Base-by-base conservation (phyloP, 2,888 invertebrate genomes). In the Catocala fraxini region DNA sequence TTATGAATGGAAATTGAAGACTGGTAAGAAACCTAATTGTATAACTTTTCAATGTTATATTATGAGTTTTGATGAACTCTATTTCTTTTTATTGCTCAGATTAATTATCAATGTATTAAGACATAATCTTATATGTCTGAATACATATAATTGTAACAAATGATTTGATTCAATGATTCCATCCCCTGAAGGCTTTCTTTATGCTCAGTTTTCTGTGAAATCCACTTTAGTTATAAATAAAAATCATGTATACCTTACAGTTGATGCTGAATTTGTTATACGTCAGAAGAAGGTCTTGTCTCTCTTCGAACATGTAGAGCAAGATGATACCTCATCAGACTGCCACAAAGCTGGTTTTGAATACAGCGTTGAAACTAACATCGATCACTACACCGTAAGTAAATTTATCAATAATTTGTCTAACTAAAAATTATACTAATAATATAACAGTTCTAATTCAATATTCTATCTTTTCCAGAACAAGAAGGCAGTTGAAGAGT, bases 221-320 rank as follows among this genome's bases (percentile, higher is more conserved):
- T n/a, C 0, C 41, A 5, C 11, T 0, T 13, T 2, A 48, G 12
- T 6, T 45, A 25, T 46, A 7, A 46, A 43, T 12, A 11, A 11
- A 6, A 43, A 11, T 56, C 39, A 41, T 41, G 47, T 55, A 68
- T 62, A 45, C 46, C 59, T 80, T 76, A 57, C 70, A 87, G 87
- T 86, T 53, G 82, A 81, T 35, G 65, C 73, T 4, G 70, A 70
- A 0, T 88, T 85, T 53, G 71, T 92, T 5, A 51, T 71, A 11
- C 81, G 82, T 53, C 95, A 95, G 75, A 90, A 90, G 74, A 87
- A 84, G 65, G 79, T 95, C 46, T 84, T 94, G 47, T 84, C 88
- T 5, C 89, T 95, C 1, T 90, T 95, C 69, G 87, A 93, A 75
- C 89, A 91, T 59, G 83, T 91, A 1, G 84, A 90, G 41, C 94